Base-by-base conservation (phyloP, 1,140 invertebrate species). In the Elymnias hypermnestra region DNA sequence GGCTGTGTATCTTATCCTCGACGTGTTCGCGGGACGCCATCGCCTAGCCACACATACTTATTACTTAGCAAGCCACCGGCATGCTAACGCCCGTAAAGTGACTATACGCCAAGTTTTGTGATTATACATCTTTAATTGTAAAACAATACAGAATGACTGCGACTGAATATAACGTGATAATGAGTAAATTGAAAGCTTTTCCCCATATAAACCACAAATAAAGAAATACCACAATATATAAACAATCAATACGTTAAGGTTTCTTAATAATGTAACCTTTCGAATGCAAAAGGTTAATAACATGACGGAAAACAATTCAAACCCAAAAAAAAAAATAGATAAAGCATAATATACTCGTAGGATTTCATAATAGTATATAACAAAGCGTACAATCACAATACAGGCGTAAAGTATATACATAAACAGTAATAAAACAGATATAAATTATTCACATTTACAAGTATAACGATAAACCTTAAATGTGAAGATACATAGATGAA, bases 1-100 rank as follows among this genome's bases (percentile, higher is more conserved):
- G 87, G 79, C 84, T 73, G 86, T 89, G 88, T 71, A 91, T 90
- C 88, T 90, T 89, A 87, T 90, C 90, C 83, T 91, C 90, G 75
- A 89, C 89, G 83, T 89, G 87, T 56, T 90, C 89, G 74, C 89
- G 88, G 57, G 89, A 87, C 82, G 88, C 89, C 78, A 89, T 89
- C 63, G 90, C 90, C 90, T 90, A 78, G 66, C 71, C 75, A 82
- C 75, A 83, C 64, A 78, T 61, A 72, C 60, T 62, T 25, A 69
- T 84, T 83, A 78, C 73, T 67, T 38, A 76, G 63, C 63, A 65
- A 69, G 66, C 72, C 57, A 70, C 63, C 62, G 56, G 55, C 69
- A 71, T 74, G 69, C 67, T 56, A 57, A 43, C 41, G 56, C 53
- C 55, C 19, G 36, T 40, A 39, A 70, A 72, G 63, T 65, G 65